Conservation (phyloP, 2,113 vertebrate genomes). For the Rhodinocichla rosea region DNA sequence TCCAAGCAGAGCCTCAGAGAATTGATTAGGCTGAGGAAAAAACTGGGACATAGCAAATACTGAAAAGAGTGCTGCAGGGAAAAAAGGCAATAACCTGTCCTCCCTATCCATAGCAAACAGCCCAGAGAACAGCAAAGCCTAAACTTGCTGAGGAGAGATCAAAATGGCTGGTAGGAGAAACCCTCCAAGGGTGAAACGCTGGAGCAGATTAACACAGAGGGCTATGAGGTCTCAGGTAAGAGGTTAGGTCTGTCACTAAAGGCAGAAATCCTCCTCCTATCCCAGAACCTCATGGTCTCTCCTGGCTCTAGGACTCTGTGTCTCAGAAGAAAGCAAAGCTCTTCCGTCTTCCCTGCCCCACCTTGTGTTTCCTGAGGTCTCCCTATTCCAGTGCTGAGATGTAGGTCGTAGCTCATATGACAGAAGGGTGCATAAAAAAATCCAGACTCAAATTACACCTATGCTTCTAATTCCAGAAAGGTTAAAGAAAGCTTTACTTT, state of each 20-base stretch:
- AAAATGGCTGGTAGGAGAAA: not conserved
- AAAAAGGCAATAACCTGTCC: not conserved
- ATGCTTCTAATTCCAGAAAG: not conserved
- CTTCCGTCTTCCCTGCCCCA: not conserved
- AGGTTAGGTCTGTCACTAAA: not conserved
- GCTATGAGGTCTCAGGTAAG: not conserved
- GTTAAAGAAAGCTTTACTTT: slow-evolving; percentile 9
- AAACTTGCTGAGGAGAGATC: not conserved
- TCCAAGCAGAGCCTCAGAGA: not conserved
- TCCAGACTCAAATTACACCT: not conserved
- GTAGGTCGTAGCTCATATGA: not conserved
- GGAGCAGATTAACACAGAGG: not conserved
- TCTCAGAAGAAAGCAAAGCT: not conserved
- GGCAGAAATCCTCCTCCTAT: not conserved
- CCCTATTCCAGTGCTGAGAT: not conserved
- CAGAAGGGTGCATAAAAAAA: slow-evolving; percentile 5
- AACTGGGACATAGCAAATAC: not conserved
- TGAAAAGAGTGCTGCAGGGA: not conserved
- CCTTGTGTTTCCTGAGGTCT: not conserved
- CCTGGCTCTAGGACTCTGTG: not conserved
- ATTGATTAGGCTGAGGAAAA: not conserved
- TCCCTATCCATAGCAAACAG: not conserved
- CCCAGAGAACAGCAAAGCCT: not conserved
- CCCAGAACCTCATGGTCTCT: not conserved
- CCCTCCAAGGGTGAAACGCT: not conserved